Evolutionary conservation across 2,888 invertebrate genomes (phyloP), one percentile per base, ranked within the genome.

Genomic region (Sminthurides aquaticus): DNA sequence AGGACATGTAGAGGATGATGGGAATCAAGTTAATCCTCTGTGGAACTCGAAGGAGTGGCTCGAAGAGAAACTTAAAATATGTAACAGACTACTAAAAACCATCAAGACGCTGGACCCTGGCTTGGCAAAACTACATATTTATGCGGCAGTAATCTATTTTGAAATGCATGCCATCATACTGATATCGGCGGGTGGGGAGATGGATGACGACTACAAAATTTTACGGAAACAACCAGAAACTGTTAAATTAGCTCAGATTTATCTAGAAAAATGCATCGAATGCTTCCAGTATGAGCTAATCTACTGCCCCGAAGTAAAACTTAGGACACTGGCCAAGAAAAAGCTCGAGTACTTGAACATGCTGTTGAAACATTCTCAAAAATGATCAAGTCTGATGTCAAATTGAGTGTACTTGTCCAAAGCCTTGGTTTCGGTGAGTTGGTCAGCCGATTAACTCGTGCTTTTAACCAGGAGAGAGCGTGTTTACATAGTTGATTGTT

Each of bases 141-240:
- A 91, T 75, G 84, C 85, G 0, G 86, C 87, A n/a, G 89, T 91
- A 1, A 82, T 90, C 58, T 82, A 88, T 24, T 86, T 87, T 69
- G 91, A 91, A 78, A 79, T 89, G 65, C 76, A 78, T 60, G 70
- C 75, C 0, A 76, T 77, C 2, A 71, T 77, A 60, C 66, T 77
- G n/a, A 76, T 75, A 18, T 60, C 75, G 58, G 74, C 70, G n/a
- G 71, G 74, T 2, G 74, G 74, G 26, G 71, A 73, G 69, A 60
- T 67, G n/a, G 72, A 72, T 62, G 72, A 74, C 11, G 74, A 74
- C 62, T 74, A 57, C 55, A 69, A 67, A 57, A 68, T 69, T 49
- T 66, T 67, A 59, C 68, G 70, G 58, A 73, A 62, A 26, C 67
- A 68, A 20, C 67, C 69, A 24, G 71, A 72, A 57, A 67, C 72